phyloP scores from a whole-genome alignment of 2,113 vertebrate species.

The Rana temporaria region DNA sequence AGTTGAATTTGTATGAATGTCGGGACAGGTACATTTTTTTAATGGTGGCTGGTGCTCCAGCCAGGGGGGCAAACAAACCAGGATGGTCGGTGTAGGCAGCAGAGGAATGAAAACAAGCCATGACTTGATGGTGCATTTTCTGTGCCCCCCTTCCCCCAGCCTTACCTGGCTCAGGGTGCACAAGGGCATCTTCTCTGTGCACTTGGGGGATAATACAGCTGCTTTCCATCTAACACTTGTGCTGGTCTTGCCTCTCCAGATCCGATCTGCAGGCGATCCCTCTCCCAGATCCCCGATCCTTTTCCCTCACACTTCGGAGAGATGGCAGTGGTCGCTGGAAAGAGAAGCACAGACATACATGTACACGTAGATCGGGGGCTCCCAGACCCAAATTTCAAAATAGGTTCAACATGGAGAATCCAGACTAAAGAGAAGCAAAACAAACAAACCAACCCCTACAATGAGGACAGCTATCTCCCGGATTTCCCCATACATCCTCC shows the following conservation, averaged over 20 bases:
- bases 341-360: slow-evolving; percentile 55
- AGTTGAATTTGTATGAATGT: too few relatives aligned
- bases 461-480: too few relatives aligned
- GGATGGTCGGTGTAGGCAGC: too few relatives aligned
- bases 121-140: too few relatives aligned
- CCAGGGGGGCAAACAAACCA: too few relatives aligned
- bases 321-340: background rate
- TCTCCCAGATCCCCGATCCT: slow-evolving; percentile 60
- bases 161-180: slow-evolving; percentile 87
- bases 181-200: slow-evolving; percentile 89
- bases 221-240: slow-evolving; percentile 92
- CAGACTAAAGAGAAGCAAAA: slow-evolving; percentile 81
- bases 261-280: slow-evolving; percentile 18
- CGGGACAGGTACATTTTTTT: too few relatives aligned
- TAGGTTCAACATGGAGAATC: slow-evolving; percentile 91
- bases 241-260: slow-evolving; percentile 47
- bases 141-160: too few relatives aligned
- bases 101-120: too few relatives aligned
- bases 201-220: slow-evolving; percentile 93
- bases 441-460: too few relatives aligned
- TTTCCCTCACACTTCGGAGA: too few relatives aligned
- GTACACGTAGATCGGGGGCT: slow-evolving; percentile 54
- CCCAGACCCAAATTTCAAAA: slow-evolving; percentile 73
- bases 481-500: too few relatives aligned
- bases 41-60: too few relatives aligned